Evolutionary conservation across 2,113 vertebrate genomes (phyloP).

Genomic region (Epinephelus cyanopodus): DNA sequence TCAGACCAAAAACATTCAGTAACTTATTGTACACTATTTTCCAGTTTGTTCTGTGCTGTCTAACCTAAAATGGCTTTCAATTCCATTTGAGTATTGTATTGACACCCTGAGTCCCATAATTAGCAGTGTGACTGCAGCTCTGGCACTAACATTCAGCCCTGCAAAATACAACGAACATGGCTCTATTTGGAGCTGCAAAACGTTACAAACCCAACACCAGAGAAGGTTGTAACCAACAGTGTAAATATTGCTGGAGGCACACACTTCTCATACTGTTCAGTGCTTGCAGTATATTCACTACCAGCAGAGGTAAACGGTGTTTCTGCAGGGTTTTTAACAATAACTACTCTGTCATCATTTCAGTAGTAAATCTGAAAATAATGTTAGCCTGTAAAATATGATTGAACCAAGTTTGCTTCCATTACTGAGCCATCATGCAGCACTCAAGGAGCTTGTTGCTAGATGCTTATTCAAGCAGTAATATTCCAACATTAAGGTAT

Average conservation of each 20-base stretch:
- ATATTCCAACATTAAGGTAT: background rate
- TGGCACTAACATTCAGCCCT: background rate
- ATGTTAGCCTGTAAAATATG: background rate
- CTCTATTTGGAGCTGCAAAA: slow-evolving; percentile 1
- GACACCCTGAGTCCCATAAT: background rate
- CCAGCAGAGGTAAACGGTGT: background rate
- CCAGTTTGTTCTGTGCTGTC: background rate
- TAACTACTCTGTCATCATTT: background rate
- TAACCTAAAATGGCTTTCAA: background rate
- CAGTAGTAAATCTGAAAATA: background rate
- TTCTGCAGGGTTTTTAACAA: background rate
- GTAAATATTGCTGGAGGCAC: background rate
- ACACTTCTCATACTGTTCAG: background rate
- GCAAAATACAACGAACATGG: background rate
- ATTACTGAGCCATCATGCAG: background rate
- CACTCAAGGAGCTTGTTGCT: background rate
- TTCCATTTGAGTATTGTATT: background rate
- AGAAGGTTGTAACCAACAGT: background rate
- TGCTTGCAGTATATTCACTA: background rate
- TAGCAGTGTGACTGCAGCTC: background rate
- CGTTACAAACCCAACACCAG: background rate
- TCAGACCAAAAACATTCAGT: background rate
- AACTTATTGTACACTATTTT: background rate
- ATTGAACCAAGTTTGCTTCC: background rate
- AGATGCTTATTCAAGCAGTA: background rate